phyloP scores from a whole-genome alignment of 2,888 invertebrate species.

The Rambutsinella grinnellia region DNA sequence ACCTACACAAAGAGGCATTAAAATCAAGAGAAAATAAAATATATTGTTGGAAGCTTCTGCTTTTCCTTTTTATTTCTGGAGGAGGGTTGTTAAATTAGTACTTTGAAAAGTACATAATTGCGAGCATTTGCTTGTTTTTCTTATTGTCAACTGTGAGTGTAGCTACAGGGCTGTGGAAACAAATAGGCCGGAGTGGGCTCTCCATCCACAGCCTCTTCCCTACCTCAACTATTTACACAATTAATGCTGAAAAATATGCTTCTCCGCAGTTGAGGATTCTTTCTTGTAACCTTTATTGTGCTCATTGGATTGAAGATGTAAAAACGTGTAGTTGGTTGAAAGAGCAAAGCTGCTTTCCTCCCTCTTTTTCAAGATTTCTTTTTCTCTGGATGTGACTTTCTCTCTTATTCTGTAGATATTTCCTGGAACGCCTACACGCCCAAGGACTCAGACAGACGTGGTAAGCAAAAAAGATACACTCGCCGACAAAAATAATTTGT shows the following conservation, averaged over 20 bases:
- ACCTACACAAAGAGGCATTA: neutral
- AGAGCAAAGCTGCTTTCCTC: neutral
- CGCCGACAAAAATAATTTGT: neutral
- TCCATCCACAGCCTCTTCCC: no score
- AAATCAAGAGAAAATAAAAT: no score
- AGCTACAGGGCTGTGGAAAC: no score
- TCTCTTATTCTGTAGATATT: slow-evolving; percentile 69
- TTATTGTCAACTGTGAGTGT: no score
- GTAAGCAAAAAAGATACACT: slow-evolving; percentile 59
- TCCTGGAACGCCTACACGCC: slow-evolving; percentile 72
- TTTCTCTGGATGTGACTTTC: slow-evolving; percentile 27
- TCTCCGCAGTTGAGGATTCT: no score
- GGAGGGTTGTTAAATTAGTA: slow-evolving; percentile 7
- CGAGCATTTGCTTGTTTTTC: neutral
- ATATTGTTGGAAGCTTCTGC: no score
- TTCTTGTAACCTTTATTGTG: no score
- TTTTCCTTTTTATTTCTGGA: no score
- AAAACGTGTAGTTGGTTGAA: neutral
- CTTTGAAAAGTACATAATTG: neutral
- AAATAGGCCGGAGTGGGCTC: no score
- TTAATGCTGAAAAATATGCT: no score
- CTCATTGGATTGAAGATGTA: neutral
- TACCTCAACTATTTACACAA: no score
- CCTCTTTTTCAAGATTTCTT: neutral
- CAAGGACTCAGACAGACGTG: slow-evolving; percentile 71